phyloP scores from a whole-genome alignment of 2,113 vertebrate species.

The Xenus cinereus region DNA sequence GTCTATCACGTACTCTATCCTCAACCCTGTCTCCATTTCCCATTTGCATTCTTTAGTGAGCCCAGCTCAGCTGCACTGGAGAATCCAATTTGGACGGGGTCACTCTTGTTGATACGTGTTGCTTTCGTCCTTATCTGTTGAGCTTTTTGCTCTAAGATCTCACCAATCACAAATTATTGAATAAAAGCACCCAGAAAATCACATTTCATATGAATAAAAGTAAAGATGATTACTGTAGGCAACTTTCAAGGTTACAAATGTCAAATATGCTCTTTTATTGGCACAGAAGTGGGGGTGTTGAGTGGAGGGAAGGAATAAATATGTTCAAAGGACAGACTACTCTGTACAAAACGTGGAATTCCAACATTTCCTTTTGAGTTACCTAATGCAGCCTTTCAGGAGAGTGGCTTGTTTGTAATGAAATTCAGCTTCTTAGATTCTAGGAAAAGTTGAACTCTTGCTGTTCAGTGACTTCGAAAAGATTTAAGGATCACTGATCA shows the following conservation, averaged over 20 bases:
- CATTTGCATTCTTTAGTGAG: background rate
- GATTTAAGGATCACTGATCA: constrained; percentile 5
- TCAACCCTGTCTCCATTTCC: background rate
- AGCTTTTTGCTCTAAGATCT: background rate
- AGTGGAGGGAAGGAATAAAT: background rate
- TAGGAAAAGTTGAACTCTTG: background rate
- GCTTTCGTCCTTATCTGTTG: background rate
- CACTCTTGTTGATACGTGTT: background rate
- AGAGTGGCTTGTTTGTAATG: background rate
- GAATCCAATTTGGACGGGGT: background rate
- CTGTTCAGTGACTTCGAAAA: background rate
- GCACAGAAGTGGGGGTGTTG: background rate
- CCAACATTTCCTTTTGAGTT: background rate
- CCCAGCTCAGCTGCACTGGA: background rate
- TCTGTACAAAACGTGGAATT: background rate
- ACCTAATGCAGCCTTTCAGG: background rate
- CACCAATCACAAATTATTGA: background rate
- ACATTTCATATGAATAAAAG: background rate
- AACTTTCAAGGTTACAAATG: background rate
- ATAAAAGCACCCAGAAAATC: background rate
- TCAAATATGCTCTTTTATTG: background rate
- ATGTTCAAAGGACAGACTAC: background rate
- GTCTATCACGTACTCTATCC: background rate
- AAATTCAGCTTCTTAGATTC: background rate
- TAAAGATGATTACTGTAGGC: background rate